Base-by-base conservation (phyloP, 2,888 invertebrate genomes). In the Graphium colonna region DNA sequence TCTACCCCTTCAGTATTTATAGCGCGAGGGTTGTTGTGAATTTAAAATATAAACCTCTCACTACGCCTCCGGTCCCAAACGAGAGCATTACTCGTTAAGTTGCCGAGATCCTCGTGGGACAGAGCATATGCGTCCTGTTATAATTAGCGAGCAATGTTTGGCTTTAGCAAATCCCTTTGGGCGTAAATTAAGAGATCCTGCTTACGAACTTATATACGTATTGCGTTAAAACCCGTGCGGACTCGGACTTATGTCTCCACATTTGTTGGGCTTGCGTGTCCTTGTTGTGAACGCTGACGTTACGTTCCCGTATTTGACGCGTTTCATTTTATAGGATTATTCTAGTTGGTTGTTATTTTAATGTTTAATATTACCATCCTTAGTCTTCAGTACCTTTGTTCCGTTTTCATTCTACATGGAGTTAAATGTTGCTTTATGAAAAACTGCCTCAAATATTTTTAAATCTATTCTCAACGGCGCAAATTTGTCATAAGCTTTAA, bases 141-240 rank as follows among this genome's bases (percentile, higher is more conserved):
- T 88, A 89, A 89, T 89, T 89, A 88, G 89, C 87, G 84, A 82
- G 84, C 89, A 88, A 86, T 88, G 88, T 88, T 88, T 89, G 86
- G 88, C 86, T 88, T 89, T 83, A 77, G 75, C 78, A 84, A 89
- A 89, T 88, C 88, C 88, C 82, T 82, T 80, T 78, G 84, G 87
- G 82, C 89, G 86, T 88, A 89, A 88, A 88, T 89, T 88, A 88
- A 88, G 87, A 88, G 87, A 88, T 87, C 85, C 80, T 67, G 68
- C 73, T 71, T 79, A 83, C 82, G 45, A 36, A 55, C 45, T 55
- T 55, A 50, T 16, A 51, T 55, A 50, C 54, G 40, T 80, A 84
- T 82, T 79, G 75, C 73, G 71, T 75, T 77, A 76, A 79, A 82
- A 69, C 77, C 74, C 70, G 71, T 61, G 70, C 69, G 69, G 60